phyloP scores from a whole-genome alignment of 2,888 invertebrate species.

The Drosophila acutilabella region DNA sequence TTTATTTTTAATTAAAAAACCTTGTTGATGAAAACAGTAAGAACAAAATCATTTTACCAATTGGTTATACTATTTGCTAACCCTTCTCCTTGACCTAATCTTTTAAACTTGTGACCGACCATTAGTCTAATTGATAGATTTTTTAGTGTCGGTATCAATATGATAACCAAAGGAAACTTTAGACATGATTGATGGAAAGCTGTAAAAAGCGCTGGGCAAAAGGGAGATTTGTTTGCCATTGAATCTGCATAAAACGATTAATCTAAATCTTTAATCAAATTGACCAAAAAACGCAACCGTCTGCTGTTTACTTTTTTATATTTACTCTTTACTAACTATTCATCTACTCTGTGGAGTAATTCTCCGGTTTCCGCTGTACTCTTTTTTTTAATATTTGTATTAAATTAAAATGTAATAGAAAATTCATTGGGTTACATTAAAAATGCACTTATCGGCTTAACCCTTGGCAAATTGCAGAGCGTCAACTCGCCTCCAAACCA shows the following conservation, averaged over 20 bases:
- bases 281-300: slow-evolving; percentile 45
- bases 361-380: background rate
- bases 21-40: too few species aligned
- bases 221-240: slow-evolving; percentile 65
- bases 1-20: too few species aligned
- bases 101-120: slow-evolving; percentile 12
- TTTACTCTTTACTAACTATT: slow-evolving; percentile 21
- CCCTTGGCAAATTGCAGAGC: slow-evolving; percentile 67
- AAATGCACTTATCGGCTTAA: slow-evolving; percentile 81
- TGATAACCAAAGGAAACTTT: slow-evolving; percentile 44
- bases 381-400: slow-evolving; percentile 61
- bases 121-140: slow-evolving; percentile 75
- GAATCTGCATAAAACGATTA: slow-evolving; percentile 74
- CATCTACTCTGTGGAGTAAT: background rate
- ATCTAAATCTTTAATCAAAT: slow-evolving; percentile 78
- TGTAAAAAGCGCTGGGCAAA: slow-evolving; percentile 25
- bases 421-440: slow-evolving; percentile 79
- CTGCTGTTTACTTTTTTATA: slow-evolving; percentile 21
- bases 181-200: slow-evolving; percentile 68
- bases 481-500: background rate
- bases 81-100: slow-evolving; percentile 6
- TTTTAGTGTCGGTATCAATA: slow-evolving; percentile 20
- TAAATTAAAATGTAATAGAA: slow-evolving; percentile 81
- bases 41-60: slow-evolving; percentile 17
- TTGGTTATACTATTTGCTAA: slow-evolving; percentile 27